These are phyloP conservation scores for Eupithecia exiguata DNA, from an alignment of 2,888 invertebrate genomes.

Conservation along the genomic window DNA sequence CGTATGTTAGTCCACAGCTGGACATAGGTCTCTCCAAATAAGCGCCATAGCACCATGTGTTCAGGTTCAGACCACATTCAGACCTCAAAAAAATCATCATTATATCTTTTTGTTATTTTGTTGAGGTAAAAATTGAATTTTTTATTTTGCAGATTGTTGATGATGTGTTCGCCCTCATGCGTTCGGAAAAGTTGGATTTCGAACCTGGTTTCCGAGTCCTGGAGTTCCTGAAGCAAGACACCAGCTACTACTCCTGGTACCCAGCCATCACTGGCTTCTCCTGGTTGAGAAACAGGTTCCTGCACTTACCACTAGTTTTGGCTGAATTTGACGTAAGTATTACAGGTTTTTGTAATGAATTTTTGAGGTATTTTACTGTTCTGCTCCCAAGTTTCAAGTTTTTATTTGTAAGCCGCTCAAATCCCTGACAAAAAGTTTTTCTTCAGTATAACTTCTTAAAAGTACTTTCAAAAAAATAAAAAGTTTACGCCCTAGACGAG, in stretches of 20 bases:
- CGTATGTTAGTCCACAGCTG: no score
- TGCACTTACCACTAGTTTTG: constrained; percentile 65
- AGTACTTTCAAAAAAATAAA: no score
- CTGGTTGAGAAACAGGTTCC: constrained; percentile 72
- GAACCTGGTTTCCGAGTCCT: constrained; percentile 69
- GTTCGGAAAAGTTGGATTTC: constrained; percentile 63
- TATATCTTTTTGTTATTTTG: no score
- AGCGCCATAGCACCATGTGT: no score
- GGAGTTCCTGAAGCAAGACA: constrained; percentile 72
- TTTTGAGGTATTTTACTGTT: neutral
- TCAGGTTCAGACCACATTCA: no score
- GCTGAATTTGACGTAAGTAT: constrained; percentile 68
- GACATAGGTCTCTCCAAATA: no score
- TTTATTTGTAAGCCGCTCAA: neutral
- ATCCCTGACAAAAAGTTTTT: no score
- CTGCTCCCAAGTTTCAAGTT: neutral
- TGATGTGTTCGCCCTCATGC: constrained; percentile 75
- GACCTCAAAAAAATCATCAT: no score
- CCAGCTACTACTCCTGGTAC: constrained; percentile 74
- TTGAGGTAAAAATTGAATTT: no score
- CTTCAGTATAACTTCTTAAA: no score
- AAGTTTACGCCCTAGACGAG: no score
- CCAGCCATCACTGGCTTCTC: constrained; percentile 74
- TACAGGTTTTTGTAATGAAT: neutral
- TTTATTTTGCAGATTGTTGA: constrained; percentile 68